A percentile compares a stretch with the other conserved stretches of the same genome.
phyloP scores from a whole-genome alignment of 37 sponge, comb jelly and placozoan genomes.

The Aplysina aerophoba region DNA sequence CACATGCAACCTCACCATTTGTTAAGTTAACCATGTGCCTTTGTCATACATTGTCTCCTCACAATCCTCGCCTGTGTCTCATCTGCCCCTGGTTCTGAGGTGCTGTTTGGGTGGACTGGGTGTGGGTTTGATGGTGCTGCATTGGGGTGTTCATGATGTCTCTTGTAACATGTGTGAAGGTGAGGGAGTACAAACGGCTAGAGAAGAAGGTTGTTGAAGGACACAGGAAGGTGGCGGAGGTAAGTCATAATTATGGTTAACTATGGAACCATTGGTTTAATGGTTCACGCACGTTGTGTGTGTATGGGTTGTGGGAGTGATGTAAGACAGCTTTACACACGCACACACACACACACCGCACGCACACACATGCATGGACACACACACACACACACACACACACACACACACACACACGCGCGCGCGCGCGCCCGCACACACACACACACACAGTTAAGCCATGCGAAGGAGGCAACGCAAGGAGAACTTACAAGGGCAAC shows the following conservation, averaged over 20 bases:
- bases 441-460: constrained; percentile 54
- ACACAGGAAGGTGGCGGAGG: constrained; percentile 74
- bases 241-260: not conserved
- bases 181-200: constrained; percentile 68
- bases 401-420: constrained; percentile 16
- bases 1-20: not conserved
- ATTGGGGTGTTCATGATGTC: not conserved
- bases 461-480: constrained; percentile 86
- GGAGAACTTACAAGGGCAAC: constrained; percentile 72
- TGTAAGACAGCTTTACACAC: not conserved
- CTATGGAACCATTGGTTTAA: not conserved
- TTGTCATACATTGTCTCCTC: too few species aligned
- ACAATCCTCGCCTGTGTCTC: too few species aligned
- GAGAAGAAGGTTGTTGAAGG: constrained; percentile 62
- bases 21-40: too few species aligned
- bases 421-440: not conserved
- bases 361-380: not conserved
- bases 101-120: not conserved
- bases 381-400: constrained; percentile 22
- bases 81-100: too few species aligned
- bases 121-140: not conserved
- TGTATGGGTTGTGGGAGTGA: not conserved
- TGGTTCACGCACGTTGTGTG: not conserved
- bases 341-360: constrained; percentile 15
- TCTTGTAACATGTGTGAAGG: constrained; percentile 12